Conservation (phyloP, 2,113 vertebrate species). For the Dermatemys mawii region DNA sequence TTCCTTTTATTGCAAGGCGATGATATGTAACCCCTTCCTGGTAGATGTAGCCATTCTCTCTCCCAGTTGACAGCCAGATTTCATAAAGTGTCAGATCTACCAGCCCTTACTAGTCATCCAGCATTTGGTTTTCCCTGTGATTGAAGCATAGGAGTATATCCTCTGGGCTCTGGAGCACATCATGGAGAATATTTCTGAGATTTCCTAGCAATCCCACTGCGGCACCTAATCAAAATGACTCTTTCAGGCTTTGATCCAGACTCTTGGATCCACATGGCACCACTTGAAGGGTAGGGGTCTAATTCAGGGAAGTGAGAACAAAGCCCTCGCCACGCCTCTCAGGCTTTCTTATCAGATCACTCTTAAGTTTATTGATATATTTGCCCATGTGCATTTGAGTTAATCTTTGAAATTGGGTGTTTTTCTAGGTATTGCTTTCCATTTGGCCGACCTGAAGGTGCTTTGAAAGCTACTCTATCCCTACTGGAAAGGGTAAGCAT, state of each 20-base stretch:
- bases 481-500: constrained; percentile 93
- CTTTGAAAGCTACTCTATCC: constrained; percentile 95
- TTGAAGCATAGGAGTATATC: background rate
- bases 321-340: background rate
- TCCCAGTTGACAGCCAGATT: background rate
- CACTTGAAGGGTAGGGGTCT: background rate
- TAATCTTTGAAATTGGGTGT: constrained; percentile 52
- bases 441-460: constrained; percentile 97
- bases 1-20: background rate
- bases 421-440: constrained; percentile 96
- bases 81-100: constrained; percentile 1
- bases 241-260: background rate
- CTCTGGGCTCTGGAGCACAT: background rate
- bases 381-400: background rate
- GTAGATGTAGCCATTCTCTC: background rate
- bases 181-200: background rate
- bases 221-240: background rate
- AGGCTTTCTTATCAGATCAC: background rate
- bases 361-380: constrained; percentile 14
- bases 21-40: background rate
- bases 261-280: background rate
- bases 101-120: background rate
- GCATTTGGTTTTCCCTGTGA: background rate
- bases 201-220: background rate
- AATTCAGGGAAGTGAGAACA: background rate